phyloP scores from a whole-genome alignment of 2,797 vertebrate species.

The Clarias platycephalus region DNA sequence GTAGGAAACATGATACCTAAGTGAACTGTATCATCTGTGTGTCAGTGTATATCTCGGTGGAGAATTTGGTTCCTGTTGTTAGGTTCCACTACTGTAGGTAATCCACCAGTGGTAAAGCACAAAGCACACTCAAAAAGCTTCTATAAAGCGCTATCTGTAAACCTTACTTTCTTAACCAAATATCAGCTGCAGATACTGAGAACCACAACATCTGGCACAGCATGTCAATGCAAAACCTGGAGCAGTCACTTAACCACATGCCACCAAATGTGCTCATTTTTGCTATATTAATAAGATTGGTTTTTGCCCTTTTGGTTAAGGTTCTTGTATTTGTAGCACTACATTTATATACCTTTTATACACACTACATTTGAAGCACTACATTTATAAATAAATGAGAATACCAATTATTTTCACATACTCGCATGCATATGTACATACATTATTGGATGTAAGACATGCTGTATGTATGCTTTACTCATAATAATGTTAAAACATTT shows the following conservation, averaged over 20 bases:
- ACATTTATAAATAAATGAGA: too few species aligned
- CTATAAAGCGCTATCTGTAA: not conserved
- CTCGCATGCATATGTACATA: too few species aligned
- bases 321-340: not conserved
- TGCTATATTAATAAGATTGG: not conserved
- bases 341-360: too few species aligned
- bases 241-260: not conserved
- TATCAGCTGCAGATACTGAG: not conserved
- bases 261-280: not conserved
- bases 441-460: not conserved
- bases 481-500: not conserved
- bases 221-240: not conserved
- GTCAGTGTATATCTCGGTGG: not conserved
- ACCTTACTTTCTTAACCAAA: not conserved
- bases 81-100: not conserved
- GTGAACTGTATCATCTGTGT: not conserved
- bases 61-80: not conserved
- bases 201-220: slow-evolving; percentile 2
- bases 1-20: too few species aligned
- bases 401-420: too few species aligned
- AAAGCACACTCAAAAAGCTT: not conserved
- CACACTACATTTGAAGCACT: too few species aligned
- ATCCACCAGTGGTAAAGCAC: not conserved
- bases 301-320: not conserved
- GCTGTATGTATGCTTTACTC: not conserved